These are phyloP conservation scores for Epistrophe grossulariae DNA, from an alignment of 2,888 invertebrate genomes.

Conservation along the genomic window DNA sequence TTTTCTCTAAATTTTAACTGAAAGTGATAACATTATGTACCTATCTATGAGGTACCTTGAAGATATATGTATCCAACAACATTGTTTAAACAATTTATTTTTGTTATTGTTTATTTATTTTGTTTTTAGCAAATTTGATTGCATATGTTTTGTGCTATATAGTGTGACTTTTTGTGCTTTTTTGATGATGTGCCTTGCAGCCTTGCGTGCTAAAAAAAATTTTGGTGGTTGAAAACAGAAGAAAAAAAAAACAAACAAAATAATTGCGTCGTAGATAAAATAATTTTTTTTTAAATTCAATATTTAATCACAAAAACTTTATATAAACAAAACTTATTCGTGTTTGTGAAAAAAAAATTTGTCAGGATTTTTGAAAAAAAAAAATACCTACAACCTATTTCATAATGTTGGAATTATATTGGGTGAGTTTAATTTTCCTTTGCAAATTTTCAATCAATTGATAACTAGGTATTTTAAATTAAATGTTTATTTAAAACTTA, in stretches of 20 bases:
- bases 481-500: not conserved
- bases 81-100: constrained; percentile 8
- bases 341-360: constrained; percentile 14
- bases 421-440: not conserved
- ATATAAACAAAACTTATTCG: not conserved
- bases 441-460: too few species aligned
- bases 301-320: constrained; percentile 42
- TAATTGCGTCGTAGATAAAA: constrained; percentile 67
- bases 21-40: constrained; percentile 50
- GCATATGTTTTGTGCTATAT: not conserved
- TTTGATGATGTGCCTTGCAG: not conserved
- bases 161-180: constrained; percentile 34
- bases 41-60: too few species aligned
- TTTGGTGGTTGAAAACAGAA: not conserved
- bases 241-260: constrained; percentile 1
- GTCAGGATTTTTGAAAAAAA: not conserved
- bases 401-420: not conserved
- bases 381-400: not conserved
- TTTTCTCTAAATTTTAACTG: not conserved
- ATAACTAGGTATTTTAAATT: too few species aligned
- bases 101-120: constrained; percentile 22
- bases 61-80: not conserved
- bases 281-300: constrained; percentile 18
- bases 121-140: constrained; percentile 9
- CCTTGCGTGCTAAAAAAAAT: constrained; percentile 13